These are phyloP conservation scores for Chaetophractus vellerosus DNA, from an alignment of 2,797 vertebrate genomes.

Conservation along the genomic window DNA sequence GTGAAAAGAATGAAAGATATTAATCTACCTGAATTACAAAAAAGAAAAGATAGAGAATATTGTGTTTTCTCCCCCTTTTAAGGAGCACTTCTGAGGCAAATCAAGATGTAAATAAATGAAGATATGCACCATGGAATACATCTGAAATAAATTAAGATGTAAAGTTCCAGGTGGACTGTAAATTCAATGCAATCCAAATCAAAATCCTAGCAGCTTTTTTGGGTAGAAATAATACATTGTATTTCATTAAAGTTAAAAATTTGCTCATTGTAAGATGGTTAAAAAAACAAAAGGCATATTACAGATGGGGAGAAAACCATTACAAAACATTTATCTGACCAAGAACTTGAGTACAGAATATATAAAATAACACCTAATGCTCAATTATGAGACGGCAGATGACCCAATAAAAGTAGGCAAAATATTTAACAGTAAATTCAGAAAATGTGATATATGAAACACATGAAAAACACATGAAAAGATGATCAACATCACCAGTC, in stretches of 20 bases:
- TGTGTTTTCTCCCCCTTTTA: too few species aligned
- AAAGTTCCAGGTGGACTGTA: not conserved
- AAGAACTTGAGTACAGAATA: not conserved
- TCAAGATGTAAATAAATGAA: not conserved
- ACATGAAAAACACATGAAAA: not conserved
- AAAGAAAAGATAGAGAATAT: too few species aligned
- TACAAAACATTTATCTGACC: not conserved
- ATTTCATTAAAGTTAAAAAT: not conserved
- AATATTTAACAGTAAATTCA: not conserved
- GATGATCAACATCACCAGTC: not conserved
- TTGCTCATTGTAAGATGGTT: not conserved
- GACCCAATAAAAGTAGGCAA: not conserved
- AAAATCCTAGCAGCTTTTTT: too few species aligned
- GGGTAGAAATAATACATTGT: not conserved
- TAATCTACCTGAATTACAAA: too few species aligned
- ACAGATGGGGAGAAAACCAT: not conserved
- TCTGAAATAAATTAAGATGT: not conserved
- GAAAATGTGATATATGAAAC: not conserved
- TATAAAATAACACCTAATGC: not conserved
- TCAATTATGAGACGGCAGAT: not conserved
- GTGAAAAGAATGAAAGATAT: too few species aligned
- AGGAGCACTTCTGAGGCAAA: not conserved
- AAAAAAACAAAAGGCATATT: not conserved
- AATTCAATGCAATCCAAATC: too few species aligned
- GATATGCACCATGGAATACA: not conserved